Percentiles rank a stretch among this genome's conserved stretches.
Evolutionary conservation across 2,888 invertebrate genomes (phyloP).

Genomic region (Zhengitettix transpicula): DNA sequence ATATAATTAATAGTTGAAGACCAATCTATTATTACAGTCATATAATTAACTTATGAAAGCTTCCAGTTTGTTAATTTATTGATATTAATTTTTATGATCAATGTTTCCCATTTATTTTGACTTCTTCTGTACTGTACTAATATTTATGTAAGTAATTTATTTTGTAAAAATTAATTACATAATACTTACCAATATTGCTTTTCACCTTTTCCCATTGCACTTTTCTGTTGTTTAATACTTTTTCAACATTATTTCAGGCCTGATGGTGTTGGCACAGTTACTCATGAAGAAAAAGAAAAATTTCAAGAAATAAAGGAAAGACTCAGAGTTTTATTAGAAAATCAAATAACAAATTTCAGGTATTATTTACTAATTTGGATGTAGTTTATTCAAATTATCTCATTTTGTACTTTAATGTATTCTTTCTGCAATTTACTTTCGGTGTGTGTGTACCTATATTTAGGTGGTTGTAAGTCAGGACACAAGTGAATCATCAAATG

Average conservation of each 20-base stretch:
- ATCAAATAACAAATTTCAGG: constrained; percentile 98
- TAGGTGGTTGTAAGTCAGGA: not conserved
- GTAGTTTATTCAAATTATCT: not conserved
- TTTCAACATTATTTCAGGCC: constrained; percentile 46
- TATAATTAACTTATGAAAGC: no score
- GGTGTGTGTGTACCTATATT: not conserved
- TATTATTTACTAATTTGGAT: constrained; percentile 20
- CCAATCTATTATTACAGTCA: no score
- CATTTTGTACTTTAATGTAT: not conserved
- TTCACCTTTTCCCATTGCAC: no score
- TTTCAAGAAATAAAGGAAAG: constrained; percentile 96
- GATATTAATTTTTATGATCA: no score
- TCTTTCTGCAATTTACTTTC: not conserved
- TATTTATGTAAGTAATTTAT: no score
- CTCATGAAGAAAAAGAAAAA: constrained; percentile 93
- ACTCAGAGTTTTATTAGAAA: constrained; percentile 77
- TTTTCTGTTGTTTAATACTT: not conserved
- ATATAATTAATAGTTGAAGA: no score
- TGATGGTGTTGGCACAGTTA: constrained; percentile 97
- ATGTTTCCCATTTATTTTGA: no score
- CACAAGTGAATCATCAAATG: not conserved
- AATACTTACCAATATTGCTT: no score
- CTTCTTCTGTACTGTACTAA: no score
- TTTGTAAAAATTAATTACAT: no score
- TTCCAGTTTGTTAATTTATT: no score